Percentiles rank a stretch among this genome's conserved stretches.
These are phyloP conservation scores for Malacosoma neustria DNA, from an alignment of 2,888 invertebrate genomes.

Conservation along the genomic window DNA sequence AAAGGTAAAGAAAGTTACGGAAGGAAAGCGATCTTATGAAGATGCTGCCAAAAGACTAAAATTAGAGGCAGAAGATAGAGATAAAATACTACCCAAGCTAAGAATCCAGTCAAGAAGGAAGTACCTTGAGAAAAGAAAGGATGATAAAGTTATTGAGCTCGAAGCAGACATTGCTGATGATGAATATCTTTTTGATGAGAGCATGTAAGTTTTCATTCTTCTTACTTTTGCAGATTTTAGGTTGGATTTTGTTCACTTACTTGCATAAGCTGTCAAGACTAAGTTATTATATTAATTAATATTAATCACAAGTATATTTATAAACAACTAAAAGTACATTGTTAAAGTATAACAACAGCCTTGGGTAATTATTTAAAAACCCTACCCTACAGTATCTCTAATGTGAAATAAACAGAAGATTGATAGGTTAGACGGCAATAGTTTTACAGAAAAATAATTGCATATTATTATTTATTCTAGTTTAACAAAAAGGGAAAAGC, in stretches of 20 bases:
- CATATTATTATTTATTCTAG: constrained; percentile 65
- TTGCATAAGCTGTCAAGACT: no score
- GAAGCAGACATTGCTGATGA: constrained; percentile 97
- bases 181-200: constrained; percentile 93
- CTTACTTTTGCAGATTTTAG: no score
- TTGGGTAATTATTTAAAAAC: no score
- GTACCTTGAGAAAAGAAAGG: constrained; percentile 96
- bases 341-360: no score
- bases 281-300: no score
- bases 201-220: constrained; percentile 81
- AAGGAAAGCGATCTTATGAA: constrained; percentile 81
- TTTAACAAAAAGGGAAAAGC: constrained; percentile 89
- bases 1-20: constrained; percentile 86
- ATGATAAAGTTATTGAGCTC: constrained; percentile 95
- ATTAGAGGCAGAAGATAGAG: constrained; percentile 89
- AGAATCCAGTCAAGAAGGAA: constrained; percentile 93
- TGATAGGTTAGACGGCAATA: no score
- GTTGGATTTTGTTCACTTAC: no score
- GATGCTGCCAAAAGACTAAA: constrained; percentile 95
- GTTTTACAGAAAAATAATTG: no score
- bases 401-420: no score
- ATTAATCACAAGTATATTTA: no score
- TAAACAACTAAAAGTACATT: no score
- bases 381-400: no score
- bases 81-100: constrained; percentile 90